phyloP scores from a whole-genome alignment of 2,113 vertebrate species.

The Cricetomys ansorgei region DNA sequence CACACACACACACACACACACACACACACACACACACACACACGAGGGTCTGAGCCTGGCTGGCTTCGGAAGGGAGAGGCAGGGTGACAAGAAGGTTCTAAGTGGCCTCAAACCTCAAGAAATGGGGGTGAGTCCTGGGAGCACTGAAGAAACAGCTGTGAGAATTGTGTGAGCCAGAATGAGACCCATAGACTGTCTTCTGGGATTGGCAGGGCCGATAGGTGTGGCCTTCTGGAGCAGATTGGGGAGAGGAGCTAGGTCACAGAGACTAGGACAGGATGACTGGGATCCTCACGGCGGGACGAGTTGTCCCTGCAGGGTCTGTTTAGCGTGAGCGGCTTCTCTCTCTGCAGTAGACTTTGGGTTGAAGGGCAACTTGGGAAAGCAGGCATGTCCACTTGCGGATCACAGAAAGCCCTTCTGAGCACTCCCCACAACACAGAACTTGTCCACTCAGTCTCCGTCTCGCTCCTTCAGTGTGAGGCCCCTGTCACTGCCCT shows the following conservation, averaged over 20 bases:
- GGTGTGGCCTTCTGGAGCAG: background rate
- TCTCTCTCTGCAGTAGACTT: fast-evolving
- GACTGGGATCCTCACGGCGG: background rate
- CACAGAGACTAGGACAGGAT: too few species aligned
- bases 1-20: background rate
- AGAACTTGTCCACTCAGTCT: fast-evolving
- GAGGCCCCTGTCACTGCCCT: fast-evolving
- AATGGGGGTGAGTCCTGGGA: fast-evolving
- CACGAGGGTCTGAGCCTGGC: too few species aligned
- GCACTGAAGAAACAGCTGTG: background rate
- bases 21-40: background rate
- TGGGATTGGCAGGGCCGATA: fast-evolving
- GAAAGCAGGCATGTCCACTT: fast-evolving
- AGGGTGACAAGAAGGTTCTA: fast-evolving
- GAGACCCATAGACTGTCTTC: background rate
- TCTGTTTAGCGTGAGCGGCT: background rate
- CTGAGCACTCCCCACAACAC: fast-evolving
- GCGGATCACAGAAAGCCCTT: background rate
- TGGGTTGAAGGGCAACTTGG: fast-evolving
- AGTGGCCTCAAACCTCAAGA: background rate
- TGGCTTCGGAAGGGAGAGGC: too few species aligned
- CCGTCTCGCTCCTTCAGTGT: background rate
- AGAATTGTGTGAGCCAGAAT: fast-evolving
- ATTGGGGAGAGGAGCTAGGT: background rate
- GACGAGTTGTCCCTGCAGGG: background rate